phyloP scores from a whole-genome alignment of 2,888 invertebrate genomes.

The Hypolimnas misippus region DNA sequence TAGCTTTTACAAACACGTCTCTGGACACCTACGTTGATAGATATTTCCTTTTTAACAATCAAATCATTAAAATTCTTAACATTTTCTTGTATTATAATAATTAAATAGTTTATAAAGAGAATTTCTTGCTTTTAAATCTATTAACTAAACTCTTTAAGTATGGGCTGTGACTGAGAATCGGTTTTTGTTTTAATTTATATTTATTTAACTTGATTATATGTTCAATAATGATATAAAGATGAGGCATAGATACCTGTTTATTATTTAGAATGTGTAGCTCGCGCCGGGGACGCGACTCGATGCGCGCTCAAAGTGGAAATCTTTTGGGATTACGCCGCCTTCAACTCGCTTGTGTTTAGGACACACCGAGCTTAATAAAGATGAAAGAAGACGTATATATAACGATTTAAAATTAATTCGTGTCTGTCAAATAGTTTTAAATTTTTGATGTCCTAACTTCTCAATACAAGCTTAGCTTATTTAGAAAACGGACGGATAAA shows the following conservation, averaged over 20 bases:
- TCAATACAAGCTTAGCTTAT: too few species aligned
- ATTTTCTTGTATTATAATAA: too few species aligned
- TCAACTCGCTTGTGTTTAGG: constrained; percentile 59
- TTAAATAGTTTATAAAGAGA: too few species aligned
- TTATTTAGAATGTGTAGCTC: constrained; percentile 83
- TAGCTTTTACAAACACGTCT: constrained; percentile 37
- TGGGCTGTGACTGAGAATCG: too few species aligned
- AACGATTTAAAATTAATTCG: too few species aligned
- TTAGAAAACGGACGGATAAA: too few species aligned
- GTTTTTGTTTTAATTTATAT: neutral
- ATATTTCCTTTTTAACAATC: constrained; percentile 14
- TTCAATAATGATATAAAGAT: constrained; percentile 13
- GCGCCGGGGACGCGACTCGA: constrained; percentile 75
- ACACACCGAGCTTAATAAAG: constrained; percentile 49
- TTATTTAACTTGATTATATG: neutral
- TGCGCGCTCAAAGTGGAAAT: constrained; percentile 84
- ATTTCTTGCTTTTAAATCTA: neutral
- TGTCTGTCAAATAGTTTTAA: too few species aligned
- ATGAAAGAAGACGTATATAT: neutral
- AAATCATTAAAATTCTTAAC: neutral
- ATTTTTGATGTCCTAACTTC: too few species aligned
- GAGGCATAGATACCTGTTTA: constrained; percentile 68
- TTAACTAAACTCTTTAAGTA: neutral
- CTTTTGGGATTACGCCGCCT: constrained; percentile 83
- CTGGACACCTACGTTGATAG: constrained; percentile 36